Base-by-base conservation (phyloP, 1,140 invertebrate genomes). In the Bombus polaris region DNA sequence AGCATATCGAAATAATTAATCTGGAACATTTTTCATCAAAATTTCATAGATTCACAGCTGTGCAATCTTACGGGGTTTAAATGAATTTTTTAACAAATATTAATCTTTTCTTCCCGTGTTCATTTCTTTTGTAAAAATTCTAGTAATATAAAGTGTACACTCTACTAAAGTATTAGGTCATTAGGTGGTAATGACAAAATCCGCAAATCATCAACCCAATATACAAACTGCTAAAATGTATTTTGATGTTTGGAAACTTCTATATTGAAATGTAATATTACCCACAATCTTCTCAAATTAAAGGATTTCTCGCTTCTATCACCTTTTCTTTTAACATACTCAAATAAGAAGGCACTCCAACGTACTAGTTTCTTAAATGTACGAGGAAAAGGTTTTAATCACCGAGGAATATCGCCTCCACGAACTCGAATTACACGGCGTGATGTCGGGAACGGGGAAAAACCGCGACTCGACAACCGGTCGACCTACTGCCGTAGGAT, bases 271-370 rank as follows among this genome's bases (percentile, higher is more conserved):
- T 2, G 12, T 62, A 13, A 13, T 1, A 2, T 62, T 62, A 8
- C 0, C 18, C 47, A 22, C 0, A 0, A 3, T n/a, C 10, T 62
- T n/a, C 59, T n/a, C 28, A 13, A n/a, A n/a, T 62, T 62, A 0
- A 62, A 62, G 28, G 0, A 8, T 53, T 53, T 22, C 47, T 22
- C 47, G 47, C 1, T 53, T 53, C 47, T 53, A 22, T 53, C 47
- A 0, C 1, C 18, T 53, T 22, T 8, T 53, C 28, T 62, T n/a
- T 28, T 0, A 62, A n/a, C 12, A n/a, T 62, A 22, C 6, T 53
- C 4, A 13, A 62, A n/a, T 4, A 62, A n/a, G 12, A n/a, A 53
- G 18, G 2, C 18, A 0, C 47, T 22, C 1, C 18, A 22, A 13
- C 13, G 12, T 13, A n/a, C 0, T 3, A 62, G 28, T 10, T n/a